These are phyloP conservation scores for Phymorhynchus buccinoides DNA, from an alignment of 1,140 invertebrate species.

Conservation along the genomic window DNA sequence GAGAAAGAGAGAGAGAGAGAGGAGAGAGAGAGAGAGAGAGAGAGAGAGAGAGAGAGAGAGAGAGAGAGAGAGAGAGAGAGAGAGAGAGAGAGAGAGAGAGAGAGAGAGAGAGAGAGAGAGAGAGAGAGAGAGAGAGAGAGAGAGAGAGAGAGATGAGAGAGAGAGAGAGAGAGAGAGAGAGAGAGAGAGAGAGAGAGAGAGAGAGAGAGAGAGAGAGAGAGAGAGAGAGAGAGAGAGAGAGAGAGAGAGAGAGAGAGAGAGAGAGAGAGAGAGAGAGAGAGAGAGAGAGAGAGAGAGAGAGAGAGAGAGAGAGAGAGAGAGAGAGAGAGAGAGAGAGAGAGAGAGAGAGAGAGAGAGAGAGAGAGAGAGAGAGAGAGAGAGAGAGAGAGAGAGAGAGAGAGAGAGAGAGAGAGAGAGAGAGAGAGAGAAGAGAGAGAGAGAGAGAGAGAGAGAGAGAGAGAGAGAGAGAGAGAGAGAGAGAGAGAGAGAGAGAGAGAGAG, in stretches of 20 bases:
- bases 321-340: not conserved
- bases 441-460: no score
- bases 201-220: not conserved
- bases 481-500: no score
- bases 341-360: not conserved
- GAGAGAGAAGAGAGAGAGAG: no score
- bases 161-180: no score
- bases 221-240: not conserved
- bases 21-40: not conserved
- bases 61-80: conserved; percentile 5
- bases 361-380: no score
- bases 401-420: not conserved
- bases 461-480: no score
- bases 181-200: no score
- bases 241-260: not conserved
- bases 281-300: not conserved
- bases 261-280: no score
- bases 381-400: not conserved
- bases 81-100: not conserved
- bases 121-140: no score
- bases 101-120: no score
- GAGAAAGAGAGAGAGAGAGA: no score
- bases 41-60: not conserved
- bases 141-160: no score
- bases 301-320: not conserved